Conservation (phyloP, 2,113 vertebrate genomes). For the Phrynosoma platyrhinos region DNA sequence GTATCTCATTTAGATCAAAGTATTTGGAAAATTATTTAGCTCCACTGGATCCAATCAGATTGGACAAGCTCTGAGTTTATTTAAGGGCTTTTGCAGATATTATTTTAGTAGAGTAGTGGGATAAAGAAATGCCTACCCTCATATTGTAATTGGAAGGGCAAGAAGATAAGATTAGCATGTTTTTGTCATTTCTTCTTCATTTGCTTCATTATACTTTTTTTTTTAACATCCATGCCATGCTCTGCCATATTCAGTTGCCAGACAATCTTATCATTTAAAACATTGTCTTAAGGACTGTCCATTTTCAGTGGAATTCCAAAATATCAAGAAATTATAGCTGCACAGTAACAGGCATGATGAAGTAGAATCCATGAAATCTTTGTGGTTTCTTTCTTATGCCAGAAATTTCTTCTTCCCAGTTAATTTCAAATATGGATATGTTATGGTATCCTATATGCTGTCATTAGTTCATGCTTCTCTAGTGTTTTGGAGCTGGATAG, state of each 20-base stretch:
- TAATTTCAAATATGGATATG: too few species aligned
- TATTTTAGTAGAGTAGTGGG: neutral
- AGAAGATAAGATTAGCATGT: neutral
- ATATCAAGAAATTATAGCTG: neutral
- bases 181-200: neutral
- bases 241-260: neutral
- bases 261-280: neutral
- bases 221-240: neutral
- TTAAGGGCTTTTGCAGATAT: neutral
- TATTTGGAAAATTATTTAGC: constrained; percentile 14
- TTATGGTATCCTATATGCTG: too few species aligned
- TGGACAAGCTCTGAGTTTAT: neutral
- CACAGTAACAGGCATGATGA: too few species aligned
- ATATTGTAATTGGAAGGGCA: neutral
- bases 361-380: too few species aligned
- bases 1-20: neutral
- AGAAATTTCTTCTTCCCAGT: too few species aligned
- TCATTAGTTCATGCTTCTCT: too few species aligned
- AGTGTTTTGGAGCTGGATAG: too few species aligned
- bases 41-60: neutral
- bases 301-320: neutral
- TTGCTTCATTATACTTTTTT: neutral
- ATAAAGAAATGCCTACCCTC: neutral
- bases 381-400: too few species aligned
- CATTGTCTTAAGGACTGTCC: neutral